Base-by-base conservation (phyloP, 2,113 vertebrate species). In the Dipodomys merriami region DNA sequence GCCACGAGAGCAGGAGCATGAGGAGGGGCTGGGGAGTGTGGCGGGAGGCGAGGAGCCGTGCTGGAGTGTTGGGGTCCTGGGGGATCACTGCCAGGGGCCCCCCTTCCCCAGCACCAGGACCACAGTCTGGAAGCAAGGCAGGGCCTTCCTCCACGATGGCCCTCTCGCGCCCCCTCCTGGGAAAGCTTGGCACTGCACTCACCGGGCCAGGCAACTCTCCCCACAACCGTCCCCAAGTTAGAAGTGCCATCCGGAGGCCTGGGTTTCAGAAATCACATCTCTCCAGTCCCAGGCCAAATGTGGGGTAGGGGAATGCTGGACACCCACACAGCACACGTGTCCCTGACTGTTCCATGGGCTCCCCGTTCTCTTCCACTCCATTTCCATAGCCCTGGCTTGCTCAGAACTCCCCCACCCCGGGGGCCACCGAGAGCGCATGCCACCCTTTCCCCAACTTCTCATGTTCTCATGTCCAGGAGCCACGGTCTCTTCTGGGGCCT, bases 141-240 rank as follows among this genome's bases (percentile, higher is more conserved):
- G 46, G 1, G 27, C 11, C 49, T 20, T 64, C 19, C 44, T 62
- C 62, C 11, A 11, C 7, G 9, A 57, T n/a, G 16, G 30, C 65
- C 65, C 73, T 84, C 84, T 33, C 12, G 6, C 27, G 90, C 90
- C 90, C 74, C 69, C 85, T 95, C 30, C 94, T 79, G 94, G 94
- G 74, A 35, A 89, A 33, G 18, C 23, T 35, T 2, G 30, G 78
- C 13, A 83, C 53, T 76, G 27, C 62, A 7, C 53, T 13, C 53
- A 15, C 53, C 53, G 15, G 53, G 15, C 53, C 39, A 39, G 39
- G 39, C 39, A 39, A 39, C 39, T 39, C 39, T 39, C 39, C 39
- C 5, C 5, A 39, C 39, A 39, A 39, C 39, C 39, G 39, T 0
- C 39, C 39, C 39, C 39, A 39, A 6, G 39, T 39, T 39, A 39